phyloP scores from a whole-genome alignment of 2,113 vertebrate genomes.

The Isurus oxyrinchus region DNA sequence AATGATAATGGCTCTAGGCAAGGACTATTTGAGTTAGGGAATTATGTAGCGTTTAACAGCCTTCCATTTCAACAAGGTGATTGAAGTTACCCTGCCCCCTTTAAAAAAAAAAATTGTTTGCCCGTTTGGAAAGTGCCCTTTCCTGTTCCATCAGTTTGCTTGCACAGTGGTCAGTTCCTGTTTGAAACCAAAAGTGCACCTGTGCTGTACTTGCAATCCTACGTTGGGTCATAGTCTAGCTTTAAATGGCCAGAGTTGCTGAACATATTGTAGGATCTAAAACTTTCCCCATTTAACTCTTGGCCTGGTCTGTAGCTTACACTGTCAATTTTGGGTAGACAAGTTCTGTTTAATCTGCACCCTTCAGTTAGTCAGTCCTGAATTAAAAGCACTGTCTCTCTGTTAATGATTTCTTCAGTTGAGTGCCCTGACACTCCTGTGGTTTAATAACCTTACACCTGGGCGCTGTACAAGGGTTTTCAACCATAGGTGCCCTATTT shows the following conservation, averaged over 20 bases:
- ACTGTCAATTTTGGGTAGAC: not conserved
- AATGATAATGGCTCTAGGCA: not conserved
- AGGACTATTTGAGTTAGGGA: not conserved
- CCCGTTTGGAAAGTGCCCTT: not conserved
- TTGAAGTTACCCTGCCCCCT: not conserved
- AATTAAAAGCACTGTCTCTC: not conserved
- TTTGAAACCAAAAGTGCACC: not conserved
- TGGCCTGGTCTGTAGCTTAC: not conserved
- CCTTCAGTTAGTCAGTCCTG: not conserved
- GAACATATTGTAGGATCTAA: not conserved
- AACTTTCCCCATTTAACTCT: not conserved
- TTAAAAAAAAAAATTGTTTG: not conserved
- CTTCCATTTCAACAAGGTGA: not conserved
- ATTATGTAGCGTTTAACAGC: not conserved
- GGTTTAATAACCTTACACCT: not conserved
- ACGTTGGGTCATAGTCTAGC: not conserved
- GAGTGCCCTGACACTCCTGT: not conserved
- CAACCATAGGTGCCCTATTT: not conserved
- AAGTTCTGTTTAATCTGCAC: not conserved
- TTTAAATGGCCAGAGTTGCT: not conserved
- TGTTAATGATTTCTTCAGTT: not conserved
- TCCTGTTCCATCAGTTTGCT: not conserved
- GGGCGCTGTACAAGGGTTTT: not conserved
- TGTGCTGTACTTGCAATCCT: not conserved
- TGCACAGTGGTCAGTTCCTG: not conserved